Evolutionary conservation across 2,113 vertebrate genomes (phyloP), one percentile per base, ranked within the genome.

Genomic region (Apus apus): DNA sequence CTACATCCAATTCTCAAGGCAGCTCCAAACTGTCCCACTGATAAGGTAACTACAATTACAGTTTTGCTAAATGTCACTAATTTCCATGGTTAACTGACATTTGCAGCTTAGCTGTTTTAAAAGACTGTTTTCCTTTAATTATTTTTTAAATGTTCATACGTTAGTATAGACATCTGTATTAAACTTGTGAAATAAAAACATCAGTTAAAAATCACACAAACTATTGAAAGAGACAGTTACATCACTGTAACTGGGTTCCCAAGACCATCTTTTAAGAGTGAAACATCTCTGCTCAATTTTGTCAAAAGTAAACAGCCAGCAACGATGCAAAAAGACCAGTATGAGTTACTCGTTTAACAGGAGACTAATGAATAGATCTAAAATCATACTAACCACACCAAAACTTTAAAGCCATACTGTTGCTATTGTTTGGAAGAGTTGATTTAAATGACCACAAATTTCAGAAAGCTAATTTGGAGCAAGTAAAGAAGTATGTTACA

Each of bases 401-500:
- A 92, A 89, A 54, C 0, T 9, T 20, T 40, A 53, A 64, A 85
- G 11, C 5, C 23, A 21, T n/a, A 51, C 66, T 72, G 18, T 36
- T 71, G 27, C 21, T 82, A 58, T 57, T 84, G 62, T 77, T 83
- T 12, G 6, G 51, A 89, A 90, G 60, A 73, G 12, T 8, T 65
- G 19, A 54, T 57, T 64, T 80, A 74, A 15, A 48, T 18, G 10
- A 43, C 56, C 17, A 43, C 45, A 65, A 61, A 54, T 90, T 95
- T 90, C 71, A 91, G 70, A 71, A 73, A 45, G n/a, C 56, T 96
- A 92, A 94, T 90, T 96, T 96, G 97, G 91, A 90, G 80, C 12
- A n/a, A 17, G 36, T 64, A 90, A 15, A 62, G 40, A 92, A 85
- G 43, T 38, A 66, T 2, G 5, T n/a, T 54, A 9, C 38, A 38